These are phyloP conservation scores for Plectrocnemia conspersa DNA, from an alignment of 1,140 invertebrate genomes.

Conservation along the genomic window DNA sequence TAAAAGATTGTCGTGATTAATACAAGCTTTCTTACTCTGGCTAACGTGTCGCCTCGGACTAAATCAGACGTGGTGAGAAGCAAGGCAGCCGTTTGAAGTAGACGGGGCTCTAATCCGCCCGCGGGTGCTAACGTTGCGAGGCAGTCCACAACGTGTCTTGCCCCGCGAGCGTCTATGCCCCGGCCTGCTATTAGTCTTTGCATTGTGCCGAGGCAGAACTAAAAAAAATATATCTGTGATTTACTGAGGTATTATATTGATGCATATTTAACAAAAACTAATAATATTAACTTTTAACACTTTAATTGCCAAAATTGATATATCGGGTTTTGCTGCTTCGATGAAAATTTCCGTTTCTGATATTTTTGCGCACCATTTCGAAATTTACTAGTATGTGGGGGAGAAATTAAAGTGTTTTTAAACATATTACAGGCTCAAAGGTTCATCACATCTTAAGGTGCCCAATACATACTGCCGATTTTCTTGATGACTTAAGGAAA, in stretches of 20 bases:
- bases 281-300: too few species aligned
- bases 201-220: constrained; percentile 90
- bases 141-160: constrained; percentile 87
- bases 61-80: constrained; percentile 90
- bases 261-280: not conserved
- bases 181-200: constrained; percentile 78
- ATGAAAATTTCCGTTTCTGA: too few species aligned
- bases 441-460: too few species aligned
- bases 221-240: constrained; percentile 44
- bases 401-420: too few species aligned
- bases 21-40: constrained; percentile 63
- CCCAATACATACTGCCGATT: too few species aligned
- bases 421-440: too few species aligned
- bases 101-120: constrained; percentile 90
- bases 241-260: too few species aligned
- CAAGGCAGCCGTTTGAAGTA: constrained; percentile 92
- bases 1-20: not conserved
- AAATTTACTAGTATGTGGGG: too few species aligned
- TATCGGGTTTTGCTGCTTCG: too few species aligned
- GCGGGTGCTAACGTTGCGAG: constrained; percentile 90
- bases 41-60: constrained; percentile 88
- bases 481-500: too few species aligned
- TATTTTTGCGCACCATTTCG: too few species aligned
- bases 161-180: constrained; percentile 82
- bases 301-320: too few species aligned